Base-by-base conservation (phyloP, 1,140 invertebrate genomes). In the Xylocopa sonorina region DNA sequence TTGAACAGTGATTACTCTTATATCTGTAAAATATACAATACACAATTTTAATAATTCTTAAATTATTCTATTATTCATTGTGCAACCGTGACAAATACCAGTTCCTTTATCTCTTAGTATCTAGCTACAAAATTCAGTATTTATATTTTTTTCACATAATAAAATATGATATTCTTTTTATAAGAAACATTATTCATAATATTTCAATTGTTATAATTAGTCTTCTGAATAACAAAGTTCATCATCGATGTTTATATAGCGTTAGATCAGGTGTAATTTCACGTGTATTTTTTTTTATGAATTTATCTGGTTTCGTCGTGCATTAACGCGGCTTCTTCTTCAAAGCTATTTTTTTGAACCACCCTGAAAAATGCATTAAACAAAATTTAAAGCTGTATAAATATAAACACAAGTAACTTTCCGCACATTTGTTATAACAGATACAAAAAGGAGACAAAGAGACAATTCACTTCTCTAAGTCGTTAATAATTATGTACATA, bases 301-400 rank as follows among this genome's bases (percentile, higher is more conserved):
- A 77, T n/a, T n/a, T 81, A 64, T 63, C 84, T 81, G 83, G 50
- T 60, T 72, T 83, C 34, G 58, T 41, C 81, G 81, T 82, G 76
- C 55, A 72, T 88, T 89, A 91, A 72, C 82, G 88, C 67, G 88
- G 83, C 62, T 91, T 90, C 66, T 88, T 90, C 80, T 85, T 91
- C 68, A 87, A 88, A 86, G 88, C 91, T 91, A 92, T 86, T 92
- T 91, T 91, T 90, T 91, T 89, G 90, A 91, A 89, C 90, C 91
- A 92, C 89, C 90, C 90, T 92, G 89, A 79, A 90, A 87, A 86
- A 81, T 67, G 64, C 2, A 87, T 83, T 66, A 72, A 69, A 63
- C 46, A 16, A 48, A 68, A 74, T 81, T 73, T 77, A 16, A 72
- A 50, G 67, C 48, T 82, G 48, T 14, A 78, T 41, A 57, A 67